Evolutionary conservation across 2,797 vertebrate genomes (phyloP), one percentile per base, ranked within the genome.

Genomic region (Botia kubotai): DNA sequence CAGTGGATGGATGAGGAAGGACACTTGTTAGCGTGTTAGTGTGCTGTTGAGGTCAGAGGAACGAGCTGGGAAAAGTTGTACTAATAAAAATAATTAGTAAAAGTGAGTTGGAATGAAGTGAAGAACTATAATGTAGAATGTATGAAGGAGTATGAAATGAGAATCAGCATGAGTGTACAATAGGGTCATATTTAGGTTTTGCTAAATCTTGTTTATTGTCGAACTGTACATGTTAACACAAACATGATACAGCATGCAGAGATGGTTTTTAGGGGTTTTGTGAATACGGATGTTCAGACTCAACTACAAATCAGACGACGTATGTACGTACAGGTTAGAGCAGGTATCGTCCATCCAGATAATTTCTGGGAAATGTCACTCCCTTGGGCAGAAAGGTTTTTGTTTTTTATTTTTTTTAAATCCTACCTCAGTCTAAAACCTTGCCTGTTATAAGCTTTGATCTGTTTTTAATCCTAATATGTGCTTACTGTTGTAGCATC

Each of bases 371-470:
- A 39, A 6, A 7, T 39, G 1, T 46, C 7, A 43, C 39, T 6
- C 39, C 43, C 43, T 71, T 10, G 33, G 14, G 33, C 8, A 17
- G 1, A 29, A 17, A 0, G 6, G 23, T 33, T 12, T 7, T 55
- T 57, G n/a, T 74, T 65, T 65, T 16, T 63, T 63, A 33, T 60
- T 1, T n/a, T 63, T 65, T 75, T 63, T 50, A 0, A 10, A 52
- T 63, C 7, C 58, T 75, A 63, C 72, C 72, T 75, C 58, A 63
- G 23, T 6, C 12, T 46, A 46, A 46, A 46, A 46, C n/a, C 3
- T 10, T 72, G 52, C 5, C 12, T 21, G 55, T 58, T 10, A 11
- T 33, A 62, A 12, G 11, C 23, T 75, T 74, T n/a, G 16, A 72
- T 55, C n/a, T 12, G 14, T 48, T 48, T 73, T 14, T 48, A 26